Base-by-base conservation (phyloP, 2,113 vertebrate genomes). In the Hirundichthys speculiger region DNA sequence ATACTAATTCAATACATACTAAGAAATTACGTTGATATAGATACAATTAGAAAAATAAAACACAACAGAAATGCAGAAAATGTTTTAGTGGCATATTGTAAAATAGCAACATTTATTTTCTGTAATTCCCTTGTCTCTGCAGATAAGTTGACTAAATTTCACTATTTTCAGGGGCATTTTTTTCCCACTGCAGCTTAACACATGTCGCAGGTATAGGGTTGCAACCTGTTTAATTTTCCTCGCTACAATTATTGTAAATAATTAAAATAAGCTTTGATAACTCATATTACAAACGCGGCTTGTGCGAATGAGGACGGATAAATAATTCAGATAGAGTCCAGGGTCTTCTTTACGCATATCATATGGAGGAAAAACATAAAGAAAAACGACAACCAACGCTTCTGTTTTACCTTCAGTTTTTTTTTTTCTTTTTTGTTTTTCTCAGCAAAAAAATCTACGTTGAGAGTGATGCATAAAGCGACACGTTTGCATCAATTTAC, bases 241-340 rank as follows among this genome's bases (percentile, higher is more conserved):
- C 75, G 90, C 94, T 30, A 95, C 94, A 92, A 93, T 91, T 84
- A 81, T 74, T 90, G 92, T 99, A 95, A 98, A 98, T 99, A 97
- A 98, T 99, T 91, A 94, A 93, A 91, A 89, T 85, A 93, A 87
- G 93, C 94, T 94, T 96, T 95, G 95, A 98, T 96, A 97, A 96
- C 96, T 98, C 95, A 92, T 96, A 94, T 98, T 98, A 97, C 96
- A 93, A 92, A 94, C 93, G 94, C 93, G 93, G 91, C 94, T 93
- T 93, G 94, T 93, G 94, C 92, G 91, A 94, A 87, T 82, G 93
- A 83, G 81, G 73, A 93, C 90, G 92, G 91, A 96, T 99, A 86
- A 96, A 99, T 98, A 95, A 98, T 98, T 96, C 82, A 97, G 61
- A 49, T 59, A 57, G 54, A 65, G 73, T 46, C 49, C 83, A n/a